Evolutionary conservation across 2,113 vertebrate genomes (phyloP), one percentile per base, ranked within the genome.

Genomic region (Sceloporus undulatus): DNA sequence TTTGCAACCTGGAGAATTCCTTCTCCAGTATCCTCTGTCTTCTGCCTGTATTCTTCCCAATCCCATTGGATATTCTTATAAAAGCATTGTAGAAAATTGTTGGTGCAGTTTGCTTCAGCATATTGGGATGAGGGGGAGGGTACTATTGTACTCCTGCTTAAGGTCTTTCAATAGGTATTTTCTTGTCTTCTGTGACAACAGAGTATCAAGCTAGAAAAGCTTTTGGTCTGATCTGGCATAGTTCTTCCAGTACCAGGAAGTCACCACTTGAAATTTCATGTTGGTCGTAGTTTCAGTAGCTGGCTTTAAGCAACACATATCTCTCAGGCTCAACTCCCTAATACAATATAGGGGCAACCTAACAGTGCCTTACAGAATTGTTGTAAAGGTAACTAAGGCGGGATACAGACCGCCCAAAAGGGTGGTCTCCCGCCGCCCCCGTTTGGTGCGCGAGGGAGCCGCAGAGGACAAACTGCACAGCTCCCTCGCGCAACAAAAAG

Each of bases 1-100:
- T 9, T 84, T 42, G 85, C 71, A 85, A 85, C 27, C 48, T 48
- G 77, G 83, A 7, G 1, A 83, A 65, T 83, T 91, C 5, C 4
- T 78, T 68, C 85, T 54, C 79, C 79, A 59, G 34, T 34, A 34
- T 34, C 34, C 48, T 34, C n/a, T 73, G 74, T 52, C 85, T 4
- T 70, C 70, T 23, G 54, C 65, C 18, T 86, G 21, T 54, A 88
- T 76, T 8, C 40, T 88, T 66, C 56, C 16, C 7, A 81, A 65
- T 88, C n/a, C 18, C 84, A 83, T 21, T 85, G 75, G 91, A 86
- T 71, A 90, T 56, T 23, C 0, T 0, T 74, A 71, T 19, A 18
- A 83, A 5, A 38, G 9, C 71, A 83, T 21, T 84, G 74, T 0
- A 0, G 86, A 13, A 76, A 52, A 5, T 84, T n/a, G 13, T 27